Conservation (phyloP, 2,113 vertebrate species). For the Rafetus swinhoei region DNA sequence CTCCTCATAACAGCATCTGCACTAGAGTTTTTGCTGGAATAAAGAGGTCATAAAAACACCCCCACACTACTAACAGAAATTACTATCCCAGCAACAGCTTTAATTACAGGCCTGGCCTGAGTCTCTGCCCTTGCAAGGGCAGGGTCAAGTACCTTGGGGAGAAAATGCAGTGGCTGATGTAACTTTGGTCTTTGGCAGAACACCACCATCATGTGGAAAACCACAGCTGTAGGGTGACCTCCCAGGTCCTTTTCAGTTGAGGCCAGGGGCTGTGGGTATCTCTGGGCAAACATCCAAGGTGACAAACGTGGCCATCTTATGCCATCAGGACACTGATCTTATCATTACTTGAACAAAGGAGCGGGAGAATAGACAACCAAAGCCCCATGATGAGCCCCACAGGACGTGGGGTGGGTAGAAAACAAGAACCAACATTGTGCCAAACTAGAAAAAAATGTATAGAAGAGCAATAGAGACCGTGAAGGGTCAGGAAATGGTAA, state of each 20-base stretch:
- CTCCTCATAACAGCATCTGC: not conserved
- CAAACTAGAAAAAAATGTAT: not conserved
- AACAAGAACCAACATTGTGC: not conserved
- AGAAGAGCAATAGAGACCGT: not conserved
- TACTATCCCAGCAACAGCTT: not conserved
- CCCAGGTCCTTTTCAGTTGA: fast-evolving
- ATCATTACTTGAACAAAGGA: not conserved
- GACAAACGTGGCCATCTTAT: not conserved
- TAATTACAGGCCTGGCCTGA: not conserved
- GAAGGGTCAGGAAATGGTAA: not conserved
- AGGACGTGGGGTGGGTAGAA: not conserved
- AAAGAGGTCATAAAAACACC: not conserved
- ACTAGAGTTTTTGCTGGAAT: fast-evolving
- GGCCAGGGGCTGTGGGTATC: fast-evolving
- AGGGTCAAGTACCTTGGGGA: not conserved
- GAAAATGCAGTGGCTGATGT: fast-evolving
- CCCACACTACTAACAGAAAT: not conserved
- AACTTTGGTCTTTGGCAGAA: not conserved
- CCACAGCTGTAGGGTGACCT: not conserved
- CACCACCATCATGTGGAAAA: not conserved
- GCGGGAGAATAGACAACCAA: not conserved
- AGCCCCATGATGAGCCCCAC: not conserved
- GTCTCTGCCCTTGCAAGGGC: fast-evolving
- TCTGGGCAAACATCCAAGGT: not conserved
- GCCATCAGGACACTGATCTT: not conserved